Evolutionary conservation across 2,113 vertebrate genomes (phyloP), one percentile per base, ranked within the genome.

Genomic region (Neofelis nebulosa): DNA sequence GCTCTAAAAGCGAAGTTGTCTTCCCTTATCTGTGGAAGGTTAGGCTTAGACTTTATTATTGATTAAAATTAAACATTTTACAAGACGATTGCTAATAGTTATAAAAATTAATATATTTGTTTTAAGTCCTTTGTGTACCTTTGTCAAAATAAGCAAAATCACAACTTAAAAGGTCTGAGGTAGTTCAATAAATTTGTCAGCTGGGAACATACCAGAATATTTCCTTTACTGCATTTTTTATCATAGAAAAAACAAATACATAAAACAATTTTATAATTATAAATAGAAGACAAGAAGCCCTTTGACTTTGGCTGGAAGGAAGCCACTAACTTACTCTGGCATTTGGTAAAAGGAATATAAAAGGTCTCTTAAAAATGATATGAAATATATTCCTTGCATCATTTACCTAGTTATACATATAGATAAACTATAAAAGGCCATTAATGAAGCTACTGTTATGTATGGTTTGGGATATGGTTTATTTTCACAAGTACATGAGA

Each of bases 81-180:
- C 36, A 87, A 91, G 14, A 88, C 7, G 65, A 81, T 50, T 95
- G 36, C 31, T 81, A 6, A 81, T 94, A 71, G 19, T 92, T 69
- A 38, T 84, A 90, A 93, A 93, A 95, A 94, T 96, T 81, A 93
- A 50, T 38, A 68, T 36, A 90, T 68, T 91, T 91, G 2, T 66
- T 45, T 85, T 88, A 71, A 91, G n/a, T 94, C 38, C 38, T 93
- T 80, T 85, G 41, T 61, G 31, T 88, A 0, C 4, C 38, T 95
- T 38, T 96, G 66, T 50, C 66, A 93, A 91, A 96, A 93, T 86
- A 80, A 97, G 25, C 81, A 69, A 96, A 97, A 78, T 78, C 5
- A 48, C 41, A 92, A 41, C 12, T 92, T 90, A 45, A 97, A 92
- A 96, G 55, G 38, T 78, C 55, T 78, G 61, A 18, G 76, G 14